A percentile compares a stretch with the other conserved stretches of the same genome.
Evolutionary conservation across 2,113 vertebrate genomes (phyloP).

Genomic region (Caranx ignobilis): DNA sequence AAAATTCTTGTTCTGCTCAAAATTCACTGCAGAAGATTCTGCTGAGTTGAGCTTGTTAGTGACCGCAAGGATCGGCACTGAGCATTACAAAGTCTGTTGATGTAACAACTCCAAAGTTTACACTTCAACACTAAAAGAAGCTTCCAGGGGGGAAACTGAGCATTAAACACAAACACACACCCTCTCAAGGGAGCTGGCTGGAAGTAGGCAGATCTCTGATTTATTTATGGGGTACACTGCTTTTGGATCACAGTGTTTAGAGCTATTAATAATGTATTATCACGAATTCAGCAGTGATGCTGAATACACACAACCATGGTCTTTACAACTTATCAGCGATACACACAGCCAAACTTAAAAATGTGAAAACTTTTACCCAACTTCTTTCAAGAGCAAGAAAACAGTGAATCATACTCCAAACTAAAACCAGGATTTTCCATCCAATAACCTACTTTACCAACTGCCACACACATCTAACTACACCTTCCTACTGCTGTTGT

Average conservation of each 20-base stretch:
- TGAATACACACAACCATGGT: conserved; percentile 25
- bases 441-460: conserved; percentile 16
- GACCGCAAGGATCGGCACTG: background rate
- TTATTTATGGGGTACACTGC: conserved; percentile 73
- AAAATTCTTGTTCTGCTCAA: background rate
- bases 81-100: conserved; percentile 38
- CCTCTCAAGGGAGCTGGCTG: conserved; percentile 32
- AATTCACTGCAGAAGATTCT: background rate
- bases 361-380: conserved; percentile 5
- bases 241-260: conserved; percentile 72
- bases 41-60: conserved; percentile 14
- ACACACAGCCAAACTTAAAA: conserved; percentile 31
- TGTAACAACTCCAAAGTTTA: conserved; percentile 39
- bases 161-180: conserved; percentile 49
- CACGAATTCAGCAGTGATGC: conserved; percentile 34
- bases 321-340: conserved; percentile 30
- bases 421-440: background rate
- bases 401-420: conserved; percentile 15
- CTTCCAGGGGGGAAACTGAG: conserved; percentile 39
- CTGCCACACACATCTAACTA: background rate
- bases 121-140: conserved; percentile 47
- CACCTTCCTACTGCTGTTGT: conserved; percentile 6
- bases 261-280: conserved; percentile 69
- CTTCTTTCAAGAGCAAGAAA: background rate
- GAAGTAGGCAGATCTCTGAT: conserved; percentile 55